Percentiles rank a stretch among this genome's conserved stretches.
Conservation (phyloP, 2,888 invertebrate species). For the Andrena haemorrhoa region DNA sequence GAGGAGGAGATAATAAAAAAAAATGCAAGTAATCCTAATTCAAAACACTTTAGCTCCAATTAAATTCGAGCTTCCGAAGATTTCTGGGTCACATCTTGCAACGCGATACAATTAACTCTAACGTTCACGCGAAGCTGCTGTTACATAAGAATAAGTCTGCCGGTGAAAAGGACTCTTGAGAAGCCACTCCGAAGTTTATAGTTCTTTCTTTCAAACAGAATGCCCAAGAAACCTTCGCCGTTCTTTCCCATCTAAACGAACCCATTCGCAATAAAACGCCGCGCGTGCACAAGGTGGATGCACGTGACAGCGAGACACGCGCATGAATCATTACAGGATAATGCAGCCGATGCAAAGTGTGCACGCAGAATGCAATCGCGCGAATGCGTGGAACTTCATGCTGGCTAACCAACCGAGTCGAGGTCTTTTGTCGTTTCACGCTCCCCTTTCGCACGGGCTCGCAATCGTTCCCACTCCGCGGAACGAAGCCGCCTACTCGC, state of each 20-base stretch:
- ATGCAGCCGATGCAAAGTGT: constrained; percentile 26
- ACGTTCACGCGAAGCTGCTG: too few species aligned
- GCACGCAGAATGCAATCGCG: constrained; percentile 35
- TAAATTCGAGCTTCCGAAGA: too few species aligned
- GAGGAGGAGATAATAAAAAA: neutral
- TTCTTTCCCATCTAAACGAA: too few species aligned
- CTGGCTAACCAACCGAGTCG: constrained; percentile 82
- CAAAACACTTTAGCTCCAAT: too few species aligned
- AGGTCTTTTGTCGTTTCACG: constrained; percentile 77
- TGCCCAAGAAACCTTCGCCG: too few species aligned
- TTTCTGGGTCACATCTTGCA: too few species aligned
- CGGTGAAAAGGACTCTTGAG: too few species aligned
- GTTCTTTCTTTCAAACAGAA: too few species aligned
- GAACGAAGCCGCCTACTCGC: constrained; percentile 40
- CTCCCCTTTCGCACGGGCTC: constrained; percentile 66
- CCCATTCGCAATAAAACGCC: neutral
- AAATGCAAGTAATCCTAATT: neutral
- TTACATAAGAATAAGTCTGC: too few species aligned
- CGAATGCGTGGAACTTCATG: constrained; percentile 74
- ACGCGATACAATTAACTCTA: too few species aligned
- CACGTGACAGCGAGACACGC: constrained; percentile 20
- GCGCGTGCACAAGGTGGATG: constrained; percentile 5
- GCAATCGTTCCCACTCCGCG: constrained; percentile 42
- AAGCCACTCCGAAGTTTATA: too few species aligned
- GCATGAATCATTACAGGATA: constrained; percentile 42